Evolutionary conservation across 2,888 invertebrate species (phyloP).

Genomic region (Polymixis lichenea): DNA sequence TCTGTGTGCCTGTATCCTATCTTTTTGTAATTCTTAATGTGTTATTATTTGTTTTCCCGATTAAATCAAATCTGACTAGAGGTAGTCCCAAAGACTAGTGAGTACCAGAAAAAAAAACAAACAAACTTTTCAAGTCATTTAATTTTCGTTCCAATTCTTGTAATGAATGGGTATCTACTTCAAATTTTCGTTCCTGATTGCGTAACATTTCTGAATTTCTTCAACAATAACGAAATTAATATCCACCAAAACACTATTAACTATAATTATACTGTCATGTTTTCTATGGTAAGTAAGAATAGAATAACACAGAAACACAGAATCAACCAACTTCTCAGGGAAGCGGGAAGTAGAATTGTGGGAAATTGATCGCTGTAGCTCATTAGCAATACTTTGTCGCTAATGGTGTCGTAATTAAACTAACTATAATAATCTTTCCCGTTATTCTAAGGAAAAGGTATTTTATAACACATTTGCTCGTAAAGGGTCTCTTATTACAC

Average conservation of each 20-base stretch:
- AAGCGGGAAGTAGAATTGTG: constrained; percentile 48
- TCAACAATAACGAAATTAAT: neutral
- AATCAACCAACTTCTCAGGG: constrained; percentile 50
- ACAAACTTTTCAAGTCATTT: neutral
- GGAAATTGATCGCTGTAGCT: constrained; percentile 45
- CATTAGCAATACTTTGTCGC: constrained; percentile 30
- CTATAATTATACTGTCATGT: constrained; percentile 17
- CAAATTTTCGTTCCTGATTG: neutral
- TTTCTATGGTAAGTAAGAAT: constrained; percentile 41
- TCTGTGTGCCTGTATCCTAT: no score
- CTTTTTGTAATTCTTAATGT: no score
- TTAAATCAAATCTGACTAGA: no score
- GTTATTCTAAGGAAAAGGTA: constrained; percentile 8
- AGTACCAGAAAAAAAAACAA: no score
- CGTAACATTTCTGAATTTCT: neutral
- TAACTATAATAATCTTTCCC: constrained; percentile 18
- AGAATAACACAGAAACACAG: constrained; percentile 31
- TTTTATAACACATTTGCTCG: no score
- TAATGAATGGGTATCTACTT: neutral
- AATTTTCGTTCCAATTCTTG: neutral
- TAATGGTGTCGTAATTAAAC: constrained; percentile 39
- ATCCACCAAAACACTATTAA: constrained; percentile 9
- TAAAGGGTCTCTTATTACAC: no score
- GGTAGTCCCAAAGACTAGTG: no score
- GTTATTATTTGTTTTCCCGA: no score